Base-by-base conservation (phyloP, 2,113 vertebrate genomes). In the Psittacus erithacus region DNA sequence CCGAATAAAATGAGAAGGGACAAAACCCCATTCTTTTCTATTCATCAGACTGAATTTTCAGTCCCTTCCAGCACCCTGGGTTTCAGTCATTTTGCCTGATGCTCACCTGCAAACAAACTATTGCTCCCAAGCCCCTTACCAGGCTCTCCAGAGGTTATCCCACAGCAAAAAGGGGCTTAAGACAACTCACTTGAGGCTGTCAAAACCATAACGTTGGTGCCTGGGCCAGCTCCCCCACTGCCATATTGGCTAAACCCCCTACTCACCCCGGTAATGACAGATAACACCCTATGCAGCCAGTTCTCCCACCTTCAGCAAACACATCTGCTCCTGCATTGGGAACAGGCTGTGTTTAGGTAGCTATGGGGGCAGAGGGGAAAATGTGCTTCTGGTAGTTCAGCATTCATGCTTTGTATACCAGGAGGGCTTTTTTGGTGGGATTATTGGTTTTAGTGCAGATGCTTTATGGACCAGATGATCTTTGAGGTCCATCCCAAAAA, bases 351-450 rank as follows among this genome's bases (percentile, higher is more conserved):
- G 4, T 41, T 12, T 7, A 7, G 59, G 59, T 13, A 86, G 5
- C 3, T 2, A 31, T 15, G 35, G 15, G 50, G 23, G 43, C 50
- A 25, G 13, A 41, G 82, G 38, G 67, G 69, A 74, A 88, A 46
- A 9, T 52, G 12, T 7, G 23, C 33, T 83, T 3, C 81, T 50
- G 7, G 0, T 3, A 23, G n/a, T 11, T 53, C 80, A 50, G 38
- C 35, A n/a, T 7, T 18, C 25, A 7, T 5, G 7, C 24, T 68
- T n/a, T 6, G 17, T 16, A 22, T 43, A 55, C 4, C 59, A 53
- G 31, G 4, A 63, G 5, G 8, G 15, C 0, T 0, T 25, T 64
- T 63, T 14, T 46, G 5, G 41, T 53, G 39, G 28, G 17, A 46
- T n/a, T 68, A 43, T 0, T 43, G 13, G 15, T 19, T 86, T 91